These are phyloP conservation scores for Ornithorhynchus anatinus DNA, from an alignment of 2,113 vertebrate species.

Conservation along the genomic window DNA sequence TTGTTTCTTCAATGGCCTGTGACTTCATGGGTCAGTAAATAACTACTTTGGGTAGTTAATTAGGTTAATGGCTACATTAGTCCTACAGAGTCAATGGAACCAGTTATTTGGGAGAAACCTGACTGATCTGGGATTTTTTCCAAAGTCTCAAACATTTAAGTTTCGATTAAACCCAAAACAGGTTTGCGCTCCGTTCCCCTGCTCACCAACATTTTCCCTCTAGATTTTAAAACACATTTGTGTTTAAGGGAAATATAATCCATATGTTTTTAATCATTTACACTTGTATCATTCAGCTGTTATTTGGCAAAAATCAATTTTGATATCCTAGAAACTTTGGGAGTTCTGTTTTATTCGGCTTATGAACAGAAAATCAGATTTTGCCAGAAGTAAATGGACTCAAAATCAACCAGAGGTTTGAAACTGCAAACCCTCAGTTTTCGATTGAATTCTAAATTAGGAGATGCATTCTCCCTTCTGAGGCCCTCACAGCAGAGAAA, in stretches of 20 bases:
- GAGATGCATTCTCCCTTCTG: no score
- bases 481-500: no score
- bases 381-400: no score
- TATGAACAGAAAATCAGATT: no score
- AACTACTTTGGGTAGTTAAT: slow-evolving; percentile 43
- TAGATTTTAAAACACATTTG: neutral
- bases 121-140: neutral
- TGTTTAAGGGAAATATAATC: neutral
- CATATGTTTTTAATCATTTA: neutral
- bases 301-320: neutral
- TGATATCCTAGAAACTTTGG: neutral
- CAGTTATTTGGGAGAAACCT: slow-evolving; percentile 28
- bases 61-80: slow-evolving; percentile 41
- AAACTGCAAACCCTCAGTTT: no score
- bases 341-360: no score
- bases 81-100: slow-evolving; percentile 18
- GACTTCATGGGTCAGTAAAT: slow-evolving; percentile 38
- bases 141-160: neutral
- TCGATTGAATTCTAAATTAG: no score
- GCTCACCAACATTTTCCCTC: neutral
- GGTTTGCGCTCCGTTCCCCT: neutral
- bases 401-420: no score
- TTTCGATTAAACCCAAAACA: neutral
- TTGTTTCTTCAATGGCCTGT: slow-evolving; percentile 42
- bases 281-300: neutral